Evolutionary conservation across 2,888 invertebrate genomes (phyloP).

Genomic region (Herminia tarsipennalis): DNA sequence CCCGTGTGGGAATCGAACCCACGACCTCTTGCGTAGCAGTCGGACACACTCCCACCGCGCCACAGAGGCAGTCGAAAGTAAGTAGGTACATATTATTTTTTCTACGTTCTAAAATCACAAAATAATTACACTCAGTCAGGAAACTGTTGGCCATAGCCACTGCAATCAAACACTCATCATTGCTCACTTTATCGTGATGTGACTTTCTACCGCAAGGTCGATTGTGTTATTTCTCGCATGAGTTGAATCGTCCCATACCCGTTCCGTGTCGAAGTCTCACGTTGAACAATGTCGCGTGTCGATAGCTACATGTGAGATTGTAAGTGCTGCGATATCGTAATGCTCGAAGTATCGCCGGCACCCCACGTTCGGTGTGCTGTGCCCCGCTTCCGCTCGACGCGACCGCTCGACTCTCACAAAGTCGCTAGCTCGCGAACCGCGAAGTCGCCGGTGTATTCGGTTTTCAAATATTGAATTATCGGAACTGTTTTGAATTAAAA

Average conservation of each 20-base stretch:
- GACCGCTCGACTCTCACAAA: slow-evolving; percentile 28
- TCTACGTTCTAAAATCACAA: too few relatives aligned
- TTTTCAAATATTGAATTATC: slow-evolving; percentile 18
- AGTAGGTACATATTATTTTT: too few relatives aligned
- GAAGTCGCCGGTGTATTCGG: slow-evolving; percentile 20
- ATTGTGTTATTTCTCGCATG: slow-evolving; percentile 15
- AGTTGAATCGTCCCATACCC: neutral
- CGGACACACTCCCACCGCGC: too few relatives aligned
- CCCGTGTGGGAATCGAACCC: too few relatives aligned
- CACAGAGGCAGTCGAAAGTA: too few relatives aligned
- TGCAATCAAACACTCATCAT: slow-evolving; percentile 19
- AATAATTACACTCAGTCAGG: too few relatives aligned
- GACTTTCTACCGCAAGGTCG: slow-evolving; percentile 23
- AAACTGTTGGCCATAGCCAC: too few relatives aligned
- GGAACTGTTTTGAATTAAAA: slow-evolving; percentile 21
- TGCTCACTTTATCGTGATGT: slow-evolving; percentile 4
- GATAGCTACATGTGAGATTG: slow-evolving; percentile 3
- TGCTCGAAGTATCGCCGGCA: slow-evolving; percentile 13
- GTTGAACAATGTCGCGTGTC: slow-evolving; percentile 35
- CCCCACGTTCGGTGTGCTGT: slow-evolving; percentile 30
- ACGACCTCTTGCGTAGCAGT: too few relatives aligned
- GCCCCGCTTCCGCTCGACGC: slow-evolving; percentile 27
- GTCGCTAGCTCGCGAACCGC: slow-evolving; percentile 31
- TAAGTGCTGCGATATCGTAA: neutral
- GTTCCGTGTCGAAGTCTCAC: slow-evolving; percentile 45